Conservation (phyloP, 92 coral and sea anemone species). For the Paramuricea clavata region DNA sequence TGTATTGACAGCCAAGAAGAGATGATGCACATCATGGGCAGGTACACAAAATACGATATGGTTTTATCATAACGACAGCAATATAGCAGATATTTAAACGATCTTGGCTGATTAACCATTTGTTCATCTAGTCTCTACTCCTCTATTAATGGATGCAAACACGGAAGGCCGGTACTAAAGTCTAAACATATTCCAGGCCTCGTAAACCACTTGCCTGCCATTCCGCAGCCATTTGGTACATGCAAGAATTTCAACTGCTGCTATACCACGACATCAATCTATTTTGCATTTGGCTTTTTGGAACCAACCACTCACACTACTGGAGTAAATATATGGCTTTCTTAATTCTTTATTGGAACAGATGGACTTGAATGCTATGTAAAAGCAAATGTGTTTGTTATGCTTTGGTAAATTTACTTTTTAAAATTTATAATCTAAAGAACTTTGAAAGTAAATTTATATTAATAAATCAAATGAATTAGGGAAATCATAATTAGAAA, state of each 20-base stretch:
- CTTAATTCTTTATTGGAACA: background rate
- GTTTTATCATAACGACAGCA: no score
- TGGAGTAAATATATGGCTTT: background rate
- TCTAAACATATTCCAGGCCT: background rate
- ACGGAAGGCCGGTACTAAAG: background rate
- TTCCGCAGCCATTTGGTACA: background rate
- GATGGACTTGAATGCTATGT: conserved; percentile 23
- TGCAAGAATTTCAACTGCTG: background rate
- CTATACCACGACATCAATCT: background rate
- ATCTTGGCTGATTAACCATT: no score
- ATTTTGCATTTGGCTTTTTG: background rate
- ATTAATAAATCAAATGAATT: background rate
- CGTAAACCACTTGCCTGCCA: conserved; percentile 9
- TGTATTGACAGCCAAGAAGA: no score
- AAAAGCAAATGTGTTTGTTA: conserved; percentile 21
- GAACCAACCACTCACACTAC: background rate
- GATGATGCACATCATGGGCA: background rate
- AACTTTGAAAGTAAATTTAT: background rate
- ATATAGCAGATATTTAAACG: no score
- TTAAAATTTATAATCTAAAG: background rate
- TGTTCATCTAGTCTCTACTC: no score
- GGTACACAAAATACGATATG: background rate
- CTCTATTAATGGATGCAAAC: background rate
- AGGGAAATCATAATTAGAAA: background rate
- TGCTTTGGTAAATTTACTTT: background rate